Conservation (phyloP, 2,797 vertebrate species). For the Hyperoplus immaculatus region DNA sequence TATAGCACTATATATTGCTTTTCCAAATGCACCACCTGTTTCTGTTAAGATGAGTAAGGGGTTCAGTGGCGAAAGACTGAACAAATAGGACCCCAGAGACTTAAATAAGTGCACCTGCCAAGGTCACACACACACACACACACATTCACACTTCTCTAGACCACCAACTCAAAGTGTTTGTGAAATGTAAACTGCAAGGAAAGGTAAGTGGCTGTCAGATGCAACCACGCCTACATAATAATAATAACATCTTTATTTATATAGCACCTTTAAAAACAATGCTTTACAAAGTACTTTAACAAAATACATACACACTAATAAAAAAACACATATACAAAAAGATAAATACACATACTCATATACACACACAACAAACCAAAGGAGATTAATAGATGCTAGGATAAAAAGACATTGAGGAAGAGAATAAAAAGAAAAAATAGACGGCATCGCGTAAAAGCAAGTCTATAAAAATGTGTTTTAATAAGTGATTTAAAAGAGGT, state of each 20-base stretch:
- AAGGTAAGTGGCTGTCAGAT: not conserved
- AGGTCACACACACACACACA: constrained; percentile 11
- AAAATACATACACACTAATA: too few species aligned
- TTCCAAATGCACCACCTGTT: constrained; percentile 50
- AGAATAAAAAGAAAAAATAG: too few species aligned
- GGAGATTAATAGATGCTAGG: too few species aligned
- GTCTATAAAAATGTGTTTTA: too few species aligned
- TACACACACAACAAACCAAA: too few species aligned
- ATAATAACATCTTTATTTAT: too few species aligned
- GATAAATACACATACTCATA: too few species aligned
- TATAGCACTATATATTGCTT: not conserved
- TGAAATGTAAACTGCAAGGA: not conserved
- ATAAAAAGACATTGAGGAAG: too few species aligned
- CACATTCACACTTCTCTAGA: constrained; percentile 9
- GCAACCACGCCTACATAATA: constrained; percentile 1
- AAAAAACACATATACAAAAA: too few species aligned
- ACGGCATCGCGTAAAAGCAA: too few species aligned
- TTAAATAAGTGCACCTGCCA: constrained; percentile 45
- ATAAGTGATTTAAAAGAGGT: not conserved
- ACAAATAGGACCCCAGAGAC: constrained; percentile 32
- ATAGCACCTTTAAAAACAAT: too few species aligned
- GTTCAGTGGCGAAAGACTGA: constrained; percentile 17
- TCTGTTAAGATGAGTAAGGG: constrained; percentile 18
- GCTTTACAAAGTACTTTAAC: too few species aligned
- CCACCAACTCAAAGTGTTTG: constrained; percentile 7